phyloP scores from a whole-genome alignment of 2,888 invertebrate species.

The Nomada goodeniana region DNA sequence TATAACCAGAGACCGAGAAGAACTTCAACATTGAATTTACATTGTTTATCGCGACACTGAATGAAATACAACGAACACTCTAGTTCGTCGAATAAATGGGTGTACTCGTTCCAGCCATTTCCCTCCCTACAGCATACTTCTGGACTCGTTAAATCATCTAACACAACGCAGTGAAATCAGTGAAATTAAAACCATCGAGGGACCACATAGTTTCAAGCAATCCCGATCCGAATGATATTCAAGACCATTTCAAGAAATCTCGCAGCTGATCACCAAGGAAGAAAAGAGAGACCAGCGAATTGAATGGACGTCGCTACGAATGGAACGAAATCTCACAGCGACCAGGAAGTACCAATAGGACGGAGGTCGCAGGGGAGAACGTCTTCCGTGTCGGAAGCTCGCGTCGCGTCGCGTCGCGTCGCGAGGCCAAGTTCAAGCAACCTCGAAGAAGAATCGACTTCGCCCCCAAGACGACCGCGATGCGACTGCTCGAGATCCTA shows the following conservation, averaged over 20 bases:
- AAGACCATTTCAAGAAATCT: background rate
- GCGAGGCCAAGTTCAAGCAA: constrained; percentile 43
- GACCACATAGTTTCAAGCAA: background rate
- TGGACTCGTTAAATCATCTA: background rate
- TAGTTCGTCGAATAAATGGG: background rate
- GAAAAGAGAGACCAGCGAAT: background rate
- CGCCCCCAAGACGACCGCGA: constrained; percentile 21
- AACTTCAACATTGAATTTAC: background rate
- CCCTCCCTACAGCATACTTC: background rate
- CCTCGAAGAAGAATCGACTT: constrained; percentile 37
- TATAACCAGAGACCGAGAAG: background rate
- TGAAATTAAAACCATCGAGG: no score
- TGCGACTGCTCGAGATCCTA: constrained; percentile 1
- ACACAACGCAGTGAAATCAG: no score
- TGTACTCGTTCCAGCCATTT: background rate
- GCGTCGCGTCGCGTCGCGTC: background rate
- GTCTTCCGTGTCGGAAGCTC: constrained; percentile 11
- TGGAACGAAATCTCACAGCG: constrained; percentile 15
- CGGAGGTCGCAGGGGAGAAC: constrained; percentile 26
- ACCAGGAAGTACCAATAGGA: constrained; percentile 7
- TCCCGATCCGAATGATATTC: constrained; percentile 18
- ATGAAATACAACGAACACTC: background rate
- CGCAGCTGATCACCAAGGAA: background rate
- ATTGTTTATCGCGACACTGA: background rate
- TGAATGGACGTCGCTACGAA: constrained; percentile 34